Evolutionary conservation across 2,113 vertebrate genomes (phyloP), one percentile per base, ranked within the genome.

Genomic region (Microcebus ravelobensis): DNA sequence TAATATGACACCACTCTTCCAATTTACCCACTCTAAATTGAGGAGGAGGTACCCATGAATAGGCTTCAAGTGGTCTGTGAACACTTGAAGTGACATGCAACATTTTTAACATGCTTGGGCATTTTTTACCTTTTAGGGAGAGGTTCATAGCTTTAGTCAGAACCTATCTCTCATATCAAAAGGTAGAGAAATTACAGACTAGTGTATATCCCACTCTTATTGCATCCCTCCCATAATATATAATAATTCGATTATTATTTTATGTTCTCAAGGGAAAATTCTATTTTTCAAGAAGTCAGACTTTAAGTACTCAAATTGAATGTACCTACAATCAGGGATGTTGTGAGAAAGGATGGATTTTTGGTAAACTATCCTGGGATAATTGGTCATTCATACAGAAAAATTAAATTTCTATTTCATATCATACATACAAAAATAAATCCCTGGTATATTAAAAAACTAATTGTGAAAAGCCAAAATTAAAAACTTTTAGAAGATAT

Each of bases 341-440:
- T 83, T 87, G 11, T 87, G 25, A 94, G 10, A 34, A 76, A 93
- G 6, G 25, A 80, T 67, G 3, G 21, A 45, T 94, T 87, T 70
- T 90, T 80, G 25, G 50, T 74, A 90, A 90, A 76, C 9, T 88
- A 52, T 65, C 27, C 18, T 65, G 57, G 17, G 27, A 63, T 74
- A 97, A 90, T 2, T 94, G 3, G 5, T 45, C 45, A 63, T 67
- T 87, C 17, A 70, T 79, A 68, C 42, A 52, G 10, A 48, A 50
- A 97, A 87, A 55, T 39, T 52, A 82, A 95, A 87, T 85, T 59
- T 34, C 73, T 91, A 94, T 82, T 45, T 93, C 89, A 93, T 59
- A 77, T 36, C 36, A 91, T 45, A 74, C 8, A 88, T 8, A 85
- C 80, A 74, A 57, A 93, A 74, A 11, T n/a, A 95, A 91, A 70